Evolutionary conservation across 2,888 invertebrate species (phyloP), one percentile per base, ranked within the genome.

Genomic region (Plagiodera versicolora): DNA sequence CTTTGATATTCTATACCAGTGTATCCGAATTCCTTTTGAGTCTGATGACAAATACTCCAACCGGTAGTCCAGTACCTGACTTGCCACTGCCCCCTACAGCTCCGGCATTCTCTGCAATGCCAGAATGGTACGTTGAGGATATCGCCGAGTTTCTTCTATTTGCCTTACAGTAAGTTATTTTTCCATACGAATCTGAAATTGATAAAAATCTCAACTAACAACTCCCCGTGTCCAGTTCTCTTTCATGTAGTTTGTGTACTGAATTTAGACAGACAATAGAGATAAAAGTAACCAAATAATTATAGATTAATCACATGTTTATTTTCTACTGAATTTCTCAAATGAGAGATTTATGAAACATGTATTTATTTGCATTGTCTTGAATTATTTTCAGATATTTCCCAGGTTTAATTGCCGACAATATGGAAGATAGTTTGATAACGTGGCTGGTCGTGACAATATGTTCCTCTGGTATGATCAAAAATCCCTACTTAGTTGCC

Each of bases 91-190:
- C 85, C 48, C 83, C 85, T 35, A 86, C 86, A 68, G 87, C 91
- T 14, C 84, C 86, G 70, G 85, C 89, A 70, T 98, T 97, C 83
- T 88, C 90, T 56, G 94, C 96, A 72, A 85, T 95, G 76, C 98
- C 98, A 44, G 98, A 98, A 83, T 98, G 96, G 92, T 94, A 95
- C 80, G 89, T 98, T 70, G 98, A 98, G 81, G 98, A 98, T 78
- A 91, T 98, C 71, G 95, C 98, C 10, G 98, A 98, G 81, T 95
- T 98, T 81, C 85, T 98, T 74, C 86, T 96, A 30, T 96, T 97
- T 77, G 88, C 92, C 2, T 86, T 97, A 74, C 95, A 95, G 94
- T 94, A 82, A 91, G 92, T 89, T 55, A 20, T 47, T 28, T 24
- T 24, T 24, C 24, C n/a, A n/a, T n/a, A n/a, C n/a, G n/a, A n/a